Base-by-base conservation (phyloP, 23 tunicate species). In the Styela clava region DNA sequence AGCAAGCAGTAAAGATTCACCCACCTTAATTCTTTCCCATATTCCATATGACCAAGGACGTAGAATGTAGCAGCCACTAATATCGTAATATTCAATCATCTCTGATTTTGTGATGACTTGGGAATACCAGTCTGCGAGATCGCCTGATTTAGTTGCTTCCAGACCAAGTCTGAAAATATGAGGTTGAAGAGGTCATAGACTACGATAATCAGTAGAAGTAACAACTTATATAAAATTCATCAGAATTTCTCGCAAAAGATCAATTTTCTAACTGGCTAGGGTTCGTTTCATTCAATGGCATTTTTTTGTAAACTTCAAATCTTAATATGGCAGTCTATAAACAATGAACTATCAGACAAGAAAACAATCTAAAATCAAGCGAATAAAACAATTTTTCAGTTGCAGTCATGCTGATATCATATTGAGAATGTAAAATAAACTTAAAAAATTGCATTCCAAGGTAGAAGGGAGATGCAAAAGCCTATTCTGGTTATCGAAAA, bases 31-130 rank as follows among this genome's bases (percentile, higher is more conserved):
- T 63, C 88, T 88, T 25, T 96, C 99, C 99, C 99, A 96, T 16
- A 96, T 96, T 23, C 96, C 84, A 63, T 96, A 96, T 2, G 99
- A 80, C 93, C 97, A 94, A 27, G 99, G 97, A 2, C 92, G 81
- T 26, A 96, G 74, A 26, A 96, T 85, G 84, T 96, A 96, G 67
- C 99, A 96, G 24, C 99, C 99, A 74, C 97, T 91, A 78, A 96
- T 94, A 71, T 96, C 99, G 56, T 96, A 96, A 64, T 96, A 96
- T 64, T 96, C 99, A 31, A 96, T 91, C 93, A 96, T 84, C 52
- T 91, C 99, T 20, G 99, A 87, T 84, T 96, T 96, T 7, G 97
- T 91, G 67, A 96, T 88, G 37, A 91, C 86, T 67, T 96, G 99
- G 25, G 86, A 89, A 85, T 91, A 96, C 99, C 99, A 96, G 2